Evolutionary conservation across 2,888 invertebrate species (phyloP).

Genomic region (Antitype chi): DNA sequence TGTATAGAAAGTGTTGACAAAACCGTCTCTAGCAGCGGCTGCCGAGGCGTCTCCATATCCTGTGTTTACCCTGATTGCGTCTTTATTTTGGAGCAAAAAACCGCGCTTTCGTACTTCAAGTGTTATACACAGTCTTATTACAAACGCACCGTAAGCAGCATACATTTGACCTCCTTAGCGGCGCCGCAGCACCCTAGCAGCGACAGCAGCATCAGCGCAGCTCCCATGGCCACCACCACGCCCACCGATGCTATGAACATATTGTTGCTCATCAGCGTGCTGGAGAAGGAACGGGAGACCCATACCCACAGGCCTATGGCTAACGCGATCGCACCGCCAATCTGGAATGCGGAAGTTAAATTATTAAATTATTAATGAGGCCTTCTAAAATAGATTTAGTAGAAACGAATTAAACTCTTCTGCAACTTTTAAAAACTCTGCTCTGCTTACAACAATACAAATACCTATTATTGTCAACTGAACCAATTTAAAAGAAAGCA

Average conservation of each 20-base stretch:
- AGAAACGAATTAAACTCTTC: neutral
- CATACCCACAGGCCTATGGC: conserved; percentile 96
- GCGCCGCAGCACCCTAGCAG: conserved; percentile 98
- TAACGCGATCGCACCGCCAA: conserved; percentile 94
- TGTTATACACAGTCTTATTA: neutral
- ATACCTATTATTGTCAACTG: neutral
- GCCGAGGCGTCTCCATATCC: neutral
- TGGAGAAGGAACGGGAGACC: conserved; percentile 95
- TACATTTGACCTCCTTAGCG: conserved; percentile 98
- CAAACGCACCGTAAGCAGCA: conserved; percentile 95
- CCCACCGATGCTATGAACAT: conserved; percentile 96
- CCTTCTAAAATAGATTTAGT: neutral
- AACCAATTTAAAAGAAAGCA: neutral
- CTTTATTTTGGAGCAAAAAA: neutral
- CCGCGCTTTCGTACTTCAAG: neutral
- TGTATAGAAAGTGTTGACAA: neutral
- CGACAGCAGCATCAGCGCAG: conserved; percentile 95
- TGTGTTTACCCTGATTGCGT: neutral
- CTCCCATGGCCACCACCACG: conserved; percentile 95
- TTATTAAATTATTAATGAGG: neutral
- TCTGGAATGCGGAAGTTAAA: conserved; percentile 86
- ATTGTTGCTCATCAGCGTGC: conserved; percentile 96
- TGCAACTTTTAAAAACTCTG: neutral
- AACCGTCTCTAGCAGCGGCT: neutral
- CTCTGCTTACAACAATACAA: neutral